Evolutionary conservation across 2,797 vertebrate species (phyloP), one percentile per base, ranked within the genome.

Genomic region (Euthynnus affinis): DNA sequence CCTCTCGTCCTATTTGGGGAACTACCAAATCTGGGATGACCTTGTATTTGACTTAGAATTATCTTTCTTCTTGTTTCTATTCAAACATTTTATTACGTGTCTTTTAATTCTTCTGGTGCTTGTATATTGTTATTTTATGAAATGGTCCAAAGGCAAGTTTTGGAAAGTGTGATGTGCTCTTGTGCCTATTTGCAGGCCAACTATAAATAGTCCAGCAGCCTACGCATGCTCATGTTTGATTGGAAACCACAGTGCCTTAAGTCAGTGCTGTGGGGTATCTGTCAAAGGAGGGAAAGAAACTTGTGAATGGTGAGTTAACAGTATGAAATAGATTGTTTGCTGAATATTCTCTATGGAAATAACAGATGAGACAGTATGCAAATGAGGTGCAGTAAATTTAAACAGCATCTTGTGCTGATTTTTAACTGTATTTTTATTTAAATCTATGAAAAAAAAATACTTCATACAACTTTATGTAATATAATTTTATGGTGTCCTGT

Each of bases 191-290:
- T 95, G 91, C 90, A 91, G 94, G 87, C 90, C 58, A 58, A 88
- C 95, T 96, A 96, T 94, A 94, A 96, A 96, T 96, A 96, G 94
- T 84, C 49, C 76, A 53, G 80, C 85, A 85, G 84, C 89, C 81
- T 89, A 95, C 90, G 84, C 93, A 93, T 93, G 95, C 93, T 95
- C 93, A 84, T 91, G 93, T 94, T 93, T 96, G 96, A 95, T 95
- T 95, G 95, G 94, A 93, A 95, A 95, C 94, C 83, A 84, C 92
- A 91, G 90, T 70, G 92, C 88, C 93, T 92, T 81, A 71, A 91
- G 90, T 81, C 90, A 90, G 90, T 83, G 91, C 89, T 78, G 84
- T 61, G 74, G 90, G 78, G 85, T 88, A 78, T 92, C 92, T 85
- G 86, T 88, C 76, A 86, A 85, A 89, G 88, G 85, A 92, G 80